These are phyloP conservation scores for Drosophila gunungcola DNA, from an alignment of 1,140 invertebrate species.

Conservation along the genomic window DNA sequence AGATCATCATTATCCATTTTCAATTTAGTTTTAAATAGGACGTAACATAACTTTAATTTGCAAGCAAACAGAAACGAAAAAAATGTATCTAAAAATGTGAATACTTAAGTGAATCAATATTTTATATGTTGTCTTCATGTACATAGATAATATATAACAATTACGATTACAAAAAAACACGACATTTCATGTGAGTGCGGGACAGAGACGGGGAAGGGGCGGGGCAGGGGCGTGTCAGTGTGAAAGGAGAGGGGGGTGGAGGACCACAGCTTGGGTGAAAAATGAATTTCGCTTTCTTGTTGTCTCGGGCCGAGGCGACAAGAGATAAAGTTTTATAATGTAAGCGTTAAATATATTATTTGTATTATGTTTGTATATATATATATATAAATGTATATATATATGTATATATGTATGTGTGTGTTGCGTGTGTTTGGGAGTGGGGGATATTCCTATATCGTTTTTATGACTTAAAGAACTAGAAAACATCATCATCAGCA, in stretches of 20 bases:
- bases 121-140: slow-evolving; percentile 52
- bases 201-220: slow-evolving; percentile 5
- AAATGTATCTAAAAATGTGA: slow-evolving; percentile 32
- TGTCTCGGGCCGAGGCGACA: slow-evolving; percentile 26
- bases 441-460: slow-evolving; percentile 48
- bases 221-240: neutral
- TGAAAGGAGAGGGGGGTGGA: neutral
- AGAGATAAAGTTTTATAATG: slow-evolving; percentile 48
- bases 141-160: slow-evolving; percentile 70
- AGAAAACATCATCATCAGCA: slow-evolving; percentile 67
- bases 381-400: slow-evolving; percentile 34
- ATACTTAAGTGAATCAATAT: slow-evolving; percentile 42
- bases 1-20: slow-evolving; percentile 20
- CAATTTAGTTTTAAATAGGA: slow-evolving; percentile 26
- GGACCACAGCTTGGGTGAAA: slow-evolving; percentile 17
- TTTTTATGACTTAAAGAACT: slow-evolving; percentile 74
- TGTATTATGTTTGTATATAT: slow-evolving; percentile 51
- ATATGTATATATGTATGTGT: slow-evolving; percentile 25
- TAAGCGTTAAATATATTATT: slow-evolving; percentile 71
- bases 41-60: slow-evolving; percentile 31
- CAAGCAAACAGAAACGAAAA: slow-evolving; percentile 29
- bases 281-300: slow-evolving; percentile 16
- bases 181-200: slow-evolving; percentile 52
- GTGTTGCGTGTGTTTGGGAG: slow-evolving; percentile 8
- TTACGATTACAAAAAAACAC: slow-evolving; percentile 77